Base-by-base conservation (phyloP, 2,797 vertebrate species). In the Melanotaenia pygmaea region DNA sequence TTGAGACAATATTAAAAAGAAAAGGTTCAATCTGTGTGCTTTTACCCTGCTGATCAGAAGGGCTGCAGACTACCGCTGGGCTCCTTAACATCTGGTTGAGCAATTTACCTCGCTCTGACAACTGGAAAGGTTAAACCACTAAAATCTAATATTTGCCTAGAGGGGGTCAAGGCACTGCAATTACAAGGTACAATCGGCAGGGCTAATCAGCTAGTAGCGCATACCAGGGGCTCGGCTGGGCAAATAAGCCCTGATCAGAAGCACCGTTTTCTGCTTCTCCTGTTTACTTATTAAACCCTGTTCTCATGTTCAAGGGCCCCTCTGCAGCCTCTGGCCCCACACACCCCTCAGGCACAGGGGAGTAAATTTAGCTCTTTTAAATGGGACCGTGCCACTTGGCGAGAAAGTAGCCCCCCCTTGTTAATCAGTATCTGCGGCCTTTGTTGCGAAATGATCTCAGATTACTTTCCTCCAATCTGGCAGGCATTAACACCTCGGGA, bases 141-240 rank as follows among this genome's bases (percentile, higher is more conserved):
- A 93, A 94, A 94, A 94, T 94, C 90, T 94, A 94, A 94, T 94
- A 94, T 94, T 94, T 94, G 94, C 94, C 94, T 91, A 71, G 92
- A 94, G 94, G 94, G 94, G 93, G 93, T 95, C 92, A 94, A 89
- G 89, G 80, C 90, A 89, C 88, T 57, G 89, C 93, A 95, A 95
- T 95, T 95, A 95, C 93, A 90, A 94, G 93, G 89, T 94, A 93
- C 92, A 94, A 92, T 94, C 91, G 90, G 90, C 91, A 77, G 83
- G 89, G 91, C 93, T 95, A 95, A 95, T 95, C 94, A 95, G 93
- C 91, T 93, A 86, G 88, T 79, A 90, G 88, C 79, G 88, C 86
- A 89, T 87, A 91, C 86, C 78, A 57, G 87, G 86, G 86, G 80
- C 84, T 86, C 67, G 77, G 65, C 84, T 59, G 85, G 80, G 80